A percentile compares a stretch with the other conserved stretches of the same genome.
phyloP scores from a whole-genome alignment of 2,888 invertebrate genomes.

The Clusia tigrina region DNA sequence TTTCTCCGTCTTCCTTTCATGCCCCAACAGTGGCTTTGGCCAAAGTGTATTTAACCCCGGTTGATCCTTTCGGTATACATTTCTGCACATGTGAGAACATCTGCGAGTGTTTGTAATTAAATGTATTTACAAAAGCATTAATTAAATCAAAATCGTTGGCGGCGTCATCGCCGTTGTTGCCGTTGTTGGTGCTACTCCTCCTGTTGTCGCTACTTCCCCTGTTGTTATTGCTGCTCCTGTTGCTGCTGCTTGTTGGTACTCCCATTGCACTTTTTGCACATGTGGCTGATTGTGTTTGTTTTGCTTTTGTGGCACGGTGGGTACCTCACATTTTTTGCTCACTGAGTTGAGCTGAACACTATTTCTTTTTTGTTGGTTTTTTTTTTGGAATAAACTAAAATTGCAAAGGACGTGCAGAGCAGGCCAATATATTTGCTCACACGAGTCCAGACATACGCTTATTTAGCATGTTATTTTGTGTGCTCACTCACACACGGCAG shows the following conservation, averaged over 20 bases:
- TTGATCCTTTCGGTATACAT: conserved; percentile 18
- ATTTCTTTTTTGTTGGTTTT: neutral
- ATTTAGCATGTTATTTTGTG: neutral
- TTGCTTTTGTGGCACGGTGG: neutral
- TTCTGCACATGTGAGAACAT: conserved; percentile 16
- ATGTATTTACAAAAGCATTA: conserved; percentile 38
- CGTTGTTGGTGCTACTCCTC: neutral
- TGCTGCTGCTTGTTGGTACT: neutral
- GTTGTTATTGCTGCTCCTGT: conserved; percentile 29
- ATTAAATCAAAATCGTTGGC: conserved; percentile 49
- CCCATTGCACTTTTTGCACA: neutral
- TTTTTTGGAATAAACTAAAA: neutral
- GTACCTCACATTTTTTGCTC: too few species aligned
- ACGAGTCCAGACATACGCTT: conserved; percentile 17
- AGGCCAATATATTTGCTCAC: conserved; percentile 45
- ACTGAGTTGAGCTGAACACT: too few species aligned
- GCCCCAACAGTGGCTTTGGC: neutral
- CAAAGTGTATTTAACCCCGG: conserved; percentile 16
- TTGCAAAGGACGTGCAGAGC: conserved; percentile 18
- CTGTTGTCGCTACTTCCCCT: too few species aligned
- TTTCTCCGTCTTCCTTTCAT: neutral
- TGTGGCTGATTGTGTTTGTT: neutral
- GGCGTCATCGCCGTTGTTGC: conserved; percentile 16
- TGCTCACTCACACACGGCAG: too few species aligned
- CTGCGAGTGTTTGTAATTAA: conserved; percentile 26